phyloP scores from a whole-genome alignment of 2,113 vertebrate species.

The Neopipo cinnamomea region DNA sequence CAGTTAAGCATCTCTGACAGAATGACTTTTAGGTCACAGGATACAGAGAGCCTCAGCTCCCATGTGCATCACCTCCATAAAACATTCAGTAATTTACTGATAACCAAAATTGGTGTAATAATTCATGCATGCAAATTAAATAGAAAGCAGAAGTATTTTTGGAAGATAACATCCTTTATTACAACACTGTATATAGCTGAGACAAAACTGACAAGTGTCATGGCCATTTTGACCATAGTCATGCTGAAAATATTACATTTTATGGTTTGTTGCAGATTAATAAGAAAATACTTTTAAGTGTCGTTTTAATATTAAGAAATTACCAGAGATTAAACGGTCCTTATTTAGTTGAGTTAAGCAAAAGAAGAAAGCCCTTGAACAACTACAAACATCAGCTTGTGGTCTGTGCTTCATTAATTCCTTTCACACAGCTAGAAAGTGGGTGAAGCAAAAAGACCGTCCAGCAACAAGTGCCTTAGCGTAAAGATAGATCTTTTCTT shows the following conservation, averaged over 20 bases:
- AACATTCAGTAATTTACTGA: neutral
- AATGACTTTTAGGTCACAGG: constrained; percentile 19
- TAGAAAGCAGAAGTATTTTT: neutral
- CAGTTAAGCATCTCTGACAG: constrained; percentile 19
- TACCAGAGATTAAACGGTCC: constrained; percentile 38
- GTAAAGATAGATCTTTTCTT: neutral
- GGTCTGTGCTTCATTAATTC: constrained; percentile 61
- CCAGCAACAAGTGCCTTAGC: neutral
- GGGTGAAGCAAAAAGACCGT: constrained; percentile 33
- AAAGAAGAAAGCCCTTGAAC: constrained; percentile 24
- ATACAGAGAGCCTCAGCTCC: neutral
- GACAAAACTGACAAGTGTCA: constrained; percentile 37
- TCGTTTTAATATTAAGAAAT: constrained; percentile 21
- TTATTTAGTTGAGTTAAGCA: constrained; percentile 5
- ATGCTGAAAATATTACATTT: constrained; percentile 42
- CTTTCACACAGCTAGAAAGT: constrained; percentile 25
- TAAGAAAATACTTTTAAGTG: constrained; percentile 55
- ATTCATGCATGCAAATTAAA: neutral
- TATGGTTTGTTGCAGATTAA: constrained; percentile 49
- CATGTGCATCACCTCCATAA: neutral
- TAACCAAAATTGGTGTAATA: neutral
- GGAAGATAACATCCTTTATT: neutral
- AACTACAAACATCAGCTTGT: constrained; percentile 51
- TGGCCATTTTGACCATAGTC: neutral
- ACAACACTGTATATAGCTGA: neutral